phyloP scores from a whole-genome alignment of 1,140 invertebrate genomes.

The Cyclina sinensis region DNA sequence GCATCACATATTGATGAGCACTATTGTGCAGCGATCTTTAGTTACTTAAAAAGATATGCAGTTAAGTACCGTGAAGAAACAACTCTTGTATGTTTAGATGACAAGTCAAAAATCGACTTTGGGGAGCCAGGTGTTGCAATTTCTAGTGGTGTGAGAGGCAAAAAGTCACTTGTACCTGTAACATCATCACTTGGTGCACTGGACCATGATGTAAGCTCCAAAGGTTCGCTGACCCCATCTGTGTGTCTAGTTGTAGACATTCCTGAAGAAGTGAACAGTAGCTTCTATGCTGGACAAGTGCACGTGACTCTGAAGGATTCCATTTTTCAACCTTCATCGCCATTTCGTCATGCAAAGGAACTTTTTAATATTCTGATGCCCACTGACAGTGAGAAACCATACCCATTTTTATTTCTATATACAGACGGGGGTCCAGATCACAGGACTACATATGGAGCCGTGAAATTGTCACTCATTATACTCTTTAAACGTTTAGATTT shows the following conservation, averaged over 20 bases:
- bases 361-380: slow-evolving; percentile 5
- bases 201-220: slow-evolving; percentile 69
- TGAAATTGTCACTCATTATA: neutral
- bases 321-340: slow-evolving; percentile 60
- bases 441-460: neutral
- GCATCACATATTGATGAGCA: slow-evolving; percentile 69
- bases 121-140: too few relatives aligned
- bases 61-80: slow-evolving; percentile 46
- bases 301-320: slow-evolving; percentile 65
- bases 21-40: too few relatives aligned
- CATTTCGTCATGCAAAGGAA: slow-evolving; percentile 66
- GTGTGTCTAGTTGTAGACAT: slow-evolving; percentile 59
- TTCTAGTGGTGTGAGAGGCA: slow-evolving; percentile 62
- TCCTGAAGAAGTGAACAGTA: slow-evolving; percentile 57
- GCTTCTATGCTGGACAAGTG: slow-evolving; percentile 67
- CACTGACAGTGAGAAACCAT: slow-evolving; percentile 41
- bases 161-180: slow-evolving; percentile 64
- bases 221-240: slow-evolving; percentile 64
- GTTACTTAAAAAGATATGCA: slow-evolving; percentile 66
- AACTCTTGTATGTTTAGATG: slow-evolving; percentile 68
- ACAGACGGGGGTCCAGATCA: neutral
- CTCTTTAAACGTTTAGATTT: slow-evolving; percentile 67
- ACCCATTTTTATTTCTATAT: neutral
- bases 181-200: slow-evolving; percentile 21
- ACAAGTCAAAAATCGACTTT: slow-evolving; percentile 70